Evolutionary conservation across 2,113 vertebrate genomes (phyloP), one percentile per base, ranked within the genome.

Genomic region (Copsychus sechellarum): DNA sequence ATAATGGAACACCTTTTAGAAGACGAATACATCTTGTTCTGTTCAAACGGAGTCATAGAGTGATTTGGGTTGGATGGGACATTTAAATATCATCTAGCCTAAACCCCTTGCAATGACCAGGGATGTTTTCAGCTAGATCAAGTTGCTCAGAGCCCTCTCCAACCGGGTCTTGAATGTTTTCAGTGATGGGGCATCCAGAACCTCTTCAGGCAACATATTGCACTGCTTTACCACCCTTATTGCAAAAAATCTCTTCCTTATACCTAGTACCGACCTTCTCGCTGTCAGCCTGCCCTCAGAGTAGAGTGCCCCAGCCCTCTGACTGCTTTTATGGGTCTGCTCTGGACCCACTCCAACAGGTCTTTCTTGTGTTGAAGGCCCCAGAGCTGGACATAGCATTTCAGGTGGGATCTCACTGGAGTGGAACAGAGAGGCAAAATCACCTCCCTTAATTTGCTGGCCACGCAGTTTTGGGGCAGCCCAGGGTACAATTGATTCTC

Each of bases 401-500:
- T 6, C 33, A 73, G 12, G 4, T 22, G 25, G 20, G 20, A 38
- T 66, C 31, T 84, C n/a, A 69, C 0, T 1, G 16, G 25, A 51
- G 11, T 0, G 2, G 57, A 43, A 34, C 15, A 34, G 26, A 51
- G 31, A 28, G 29, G 20, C n/a, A 40, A 36, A 81, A 73, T 79
- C 15, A 6, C 21, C 19, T 73, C 43, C 28, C 14, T 79, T 1
- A 0, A 23, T 28, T 36, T 85, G 26, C 20, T 65, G 45, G 6
- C 8, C 19, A 21, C 0, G 1, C 1, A 11, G 0, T 25, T 60
- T 56, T 26, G 51, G 48, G 73, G 14, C 24, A 57, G 29, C 18
- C 21, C 31, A 61, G 42, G 14, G 9, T 36, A 34, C 1, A 1
- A 5, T 7, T 56, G 19, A 5, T 50, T 17, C 73, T 61, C 36